Percentiles rank a stretch among this genome's conserved stretches.
phyloP scores from a whole-genome alignment of 2,888 invertebrate species.

The Conops quadrifasciatus region DNA sequence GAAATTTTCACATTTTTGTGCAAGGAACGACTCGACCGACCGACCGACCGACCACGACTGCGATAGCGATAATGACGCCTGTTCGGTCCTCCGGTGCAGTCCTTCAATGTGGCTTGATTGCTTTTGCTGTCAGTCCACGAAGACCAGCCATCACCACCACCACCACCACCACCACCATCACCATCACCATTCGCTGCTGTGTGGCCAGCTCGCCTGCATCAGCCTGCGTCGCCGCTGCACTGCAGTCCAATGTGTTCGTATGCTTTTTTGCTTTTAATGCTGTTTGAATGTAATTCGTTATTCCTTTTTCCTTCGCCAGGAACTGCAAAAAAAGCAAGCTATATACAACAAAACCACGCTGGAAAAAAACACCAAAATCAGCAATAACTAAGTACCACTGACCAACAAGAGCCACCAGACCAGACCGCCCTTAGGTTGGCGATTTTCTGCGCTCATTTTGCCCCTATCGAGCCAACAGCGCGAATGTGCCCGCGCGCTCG shows the following conservation, averaged over 20 bases:
- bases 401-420: slow-evolving; percentile 5
- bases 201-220: not conserved
- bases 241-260: not conserved
- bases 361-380: slow-evolving; percentile 3
- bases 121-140: not conserved
- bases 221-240: not conserved
- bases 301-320: not conserved
- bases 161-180: not conserved
- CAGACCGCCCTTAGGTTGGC: not conserved
- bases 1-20: slow-evolving; percentile 17
- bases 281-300: not conserved
- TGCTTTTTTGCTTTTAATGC: not conserved
- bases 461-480: too few species aligned
- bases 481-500: not conserved
- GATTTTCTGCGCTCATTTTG: too few species aligned
- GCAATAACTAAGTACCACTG: slow-evolving; percentile 8
- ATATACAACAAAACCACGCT: too few species aligned
- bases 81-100: not conserved
- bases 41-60: not conserved
- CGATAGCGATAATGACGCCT: slow-evolving; percentile 1
- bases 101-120: not conserved
- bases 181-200: too few species aligned
- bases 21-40: not conserved
- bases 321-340: not conserved
- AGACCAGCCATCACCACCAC: not conserved